Base-by-base conservation (phyloP, 2,797 vertebrate genomes). In the Rallus crepitans region DNA sequence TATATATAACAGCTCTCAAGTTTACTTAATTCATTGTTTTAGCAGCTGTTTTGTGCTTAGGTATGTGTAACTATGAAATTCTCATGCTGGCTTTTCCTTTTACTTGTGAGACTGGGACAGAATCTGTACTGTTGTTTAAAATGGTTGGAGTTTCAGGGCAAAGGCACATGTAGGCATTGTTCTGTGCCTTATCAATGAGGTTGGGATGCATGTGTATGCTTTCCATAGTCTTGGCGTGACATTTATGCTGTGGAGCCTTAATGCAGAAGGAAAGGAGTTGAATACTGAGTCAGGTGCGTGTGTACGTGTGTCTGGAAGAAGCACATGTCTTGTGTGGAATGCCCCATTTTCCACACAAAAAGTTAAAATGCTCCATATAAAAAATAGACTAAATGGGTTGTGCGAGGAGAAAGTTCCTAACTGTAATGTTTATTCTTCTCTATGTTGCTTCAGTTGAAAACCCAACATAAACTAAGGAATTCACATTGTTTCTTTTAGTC, bases 281-380 rank as follows among this genome's bases (percentile, higher is more conserved):
- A 95, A 71, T 47, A 78, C 77, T 71, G 77, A 80, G 42, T 77
- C 63, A 78, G 63, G 42, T 6, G 48, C 94, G 95, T 65, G 13
- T 20, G 1, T 14, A 2, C 50, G 42, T 53, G 76, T 73, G 33
- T 30, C 63, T 17, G 28, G 12, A 23, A 72, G 64, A 50, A 76
- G 48, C 0, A 0, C 0, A 0, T 21, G 11, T 59, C 39, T n/a
- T 82, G 45, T 90, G 47, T 59, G 27, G 28, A 71, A 63, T 85
- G 90, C 57, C 77, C 81, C 86, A 42, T 60, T 69, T 89, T 61
- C 79, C 23, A 21, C 48, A 40, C 59, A 71, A 42, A 82, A 70
- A 91, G 65, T 50, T 48, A 15, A 96, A 96, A 85, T 72, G 24
- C 82, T 88, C 90, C 3, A 5, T 59, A 56, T 94, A 71, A 73